These are phyloP conservation scores for Agonum fuliginosum DNA, from an alignment of 2,888 invertebrate genomes.

Conservation along the genomic window DNA sequence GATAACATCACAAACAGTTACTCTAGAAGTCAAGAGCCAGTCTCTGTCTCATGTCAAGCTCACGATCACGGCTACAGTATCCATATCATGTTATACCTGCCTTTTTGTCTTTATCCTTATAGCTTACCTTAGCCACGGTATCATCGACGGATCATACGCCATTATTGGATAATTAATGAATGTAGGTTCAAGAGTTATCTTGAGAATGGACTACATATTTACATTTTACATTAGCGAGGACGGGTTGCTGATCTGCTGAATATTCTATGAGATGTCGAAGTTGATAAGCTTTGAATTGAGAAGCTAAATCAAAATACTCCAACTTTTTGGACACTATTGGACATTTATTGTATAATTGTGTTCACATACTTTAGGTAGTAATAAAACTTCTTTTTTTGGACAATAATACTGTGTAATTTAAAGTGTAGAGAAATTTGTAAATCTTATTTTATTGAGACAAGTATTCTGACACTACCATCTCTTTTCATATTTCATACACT, in stretches of 20 bases:
- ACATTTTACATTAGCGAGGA: constrained; percentile 30
- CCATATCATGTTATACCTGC: constrained; percentile 20
- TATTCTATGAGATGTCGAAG: constrained; percentile 43
- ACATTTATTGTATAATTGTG: too few relatives aligned
- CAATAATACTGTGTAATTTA: too few relatives aligned
- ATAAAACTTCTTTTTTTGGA: too few relatives aligned
- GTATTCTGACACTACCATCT: too few relatives aligned
- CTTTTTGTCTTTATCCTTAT: too few relatives aligned
- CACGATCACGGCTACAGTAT: background rate
- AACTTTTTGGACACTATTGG: too few relatives aligned
- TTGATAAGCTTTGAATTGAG: too few relatives aligned
- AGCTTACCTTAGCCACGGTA: background rate
- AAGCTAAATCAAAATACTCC: too few relatives aligned
- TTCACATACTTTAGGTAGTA: too few relatives aligned
- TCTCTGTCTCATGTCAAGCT: constrained; percentile 23
- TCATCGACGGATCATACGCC: constrained; percentile 9
- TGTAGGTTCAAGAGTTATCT: background rate
- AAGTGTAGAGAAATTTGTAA: too few relatives aligned
- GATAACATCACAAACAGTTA: constrained; percentile 33
- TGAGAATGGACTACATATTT: constrained; percentile 1
- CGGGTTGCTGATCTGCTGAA: constrained; percentile 21
- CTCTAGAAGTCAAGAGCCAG: constrained; percentile 2
- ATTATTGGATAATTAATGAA: constrained; percentile 43
- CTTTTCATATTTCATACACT: too few relatives aligned
- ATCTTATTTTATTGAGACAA: too few relatives aligned